These are phyloP conservation scores for Chiloscyllium punctatum DNA, from an alignment of 2,797 vertebrate genomes.

Conservation along the genomic window DNA sequence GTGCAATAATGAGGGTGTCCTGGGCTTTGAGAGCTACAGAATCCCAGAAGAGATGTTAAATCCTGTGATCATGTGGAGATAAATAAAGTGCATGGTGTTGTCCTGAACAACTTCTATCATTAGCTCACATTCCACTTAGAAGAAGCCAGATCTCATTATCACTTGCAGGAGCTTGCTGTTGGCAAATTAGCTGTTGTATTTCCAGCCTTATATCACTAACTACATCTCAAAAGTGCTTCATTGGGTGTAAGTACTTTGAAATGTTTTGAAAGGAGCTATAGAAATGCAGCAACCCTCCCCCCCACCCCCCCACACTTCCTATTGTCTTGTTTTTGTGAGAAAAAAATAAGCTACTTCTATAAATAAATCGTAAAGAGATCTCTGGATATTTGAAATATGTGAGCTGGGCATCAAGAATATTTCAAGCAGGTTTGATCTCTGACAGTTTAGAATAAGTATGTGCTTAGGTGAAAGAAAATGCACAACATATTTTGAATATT, in stretches of 20 bases:
- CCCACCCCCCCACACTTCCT: background rate
- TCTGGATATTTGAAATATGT: background rate
- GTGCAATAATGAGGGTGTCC: background rate
- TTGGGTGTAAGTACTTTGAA: background rate
- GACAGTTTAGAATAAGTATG: slow-evolving; percentile 16
- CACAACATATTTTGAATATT: background rate
- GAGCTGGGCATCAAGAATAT: background rate
- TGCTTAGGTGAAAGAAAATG: background rate
- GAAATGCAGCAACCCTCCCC: background rate
- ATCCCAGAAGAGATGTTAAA: background rate
- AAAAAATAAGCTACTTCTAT: background rate
- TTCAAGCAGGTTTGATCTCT: background rate
- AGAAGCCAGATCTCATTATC: background rate
- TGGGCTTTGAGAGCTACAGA: too few species aligned
- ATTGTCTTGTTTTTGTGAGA: background rate
- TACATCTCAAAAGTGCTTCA: background rate
- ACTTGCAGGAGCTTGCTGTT: background rate
- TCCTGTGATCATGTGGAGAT: too few species aligned
- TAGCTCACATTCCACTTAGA: too few species aligned
- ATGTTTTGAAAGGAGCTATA: background rate
- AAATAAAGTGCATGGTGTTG: background rate
- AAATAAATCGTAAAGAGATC: background rate
- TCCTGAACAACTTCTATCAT: background rate
- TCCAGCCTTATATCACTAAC: background rate
- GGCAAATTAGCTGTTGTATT: background rate